A percentile compares a stretch with the other conserved stretches of the same genome.
These are phyloP conservation scores for Atherinosoma microstoma DNA, from an alignment of 2,797 vertebrate genomes.

Conservation along the genomic window DNA sequence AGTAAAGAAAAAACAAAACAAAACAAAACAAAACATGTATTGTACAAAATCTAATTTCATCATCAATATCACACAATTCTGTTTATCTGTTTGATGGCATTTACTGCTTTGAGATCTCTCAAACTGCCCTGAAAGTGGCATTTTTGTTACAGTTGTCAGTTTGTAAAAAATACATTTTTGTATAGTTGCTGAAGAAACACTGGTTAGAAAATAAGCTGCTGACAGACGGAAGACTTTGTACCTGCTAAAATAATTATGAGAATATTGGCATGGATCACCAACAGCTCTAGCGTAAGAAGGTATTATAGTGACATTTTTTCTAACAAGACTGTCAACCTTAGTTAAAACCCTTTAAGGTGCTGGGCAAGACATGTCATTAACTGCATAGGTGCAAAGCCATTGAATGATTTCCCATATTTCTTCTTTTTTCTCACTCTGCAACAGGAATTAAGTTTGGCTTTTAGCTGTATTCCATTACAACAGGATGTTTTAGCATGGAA, in stretches of 20 bases:
- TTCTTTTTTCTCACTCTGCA: background rate
- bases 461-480: background rate
- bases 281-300: slow-evolving; percentile 4
- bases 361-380: slow-evolving; percentile 8
- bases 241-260: slow-evolving; percentile 40
- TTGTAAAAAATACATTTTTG: slow-evolving; percentile 16
- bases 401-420: background rate
- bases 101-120: slow-evolving; percentile 1
- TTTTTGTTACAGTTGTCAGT: slow-evolving; percentile 23
- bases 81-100: slow-evolving; percentile 9
- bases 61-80: background rate
- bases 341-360: slow-evolving; percentile 12
- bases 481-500: background rate
- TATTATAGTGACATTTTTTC: slow-evolving; percentile 32
- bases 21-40: background rate
- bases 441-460: background rate
- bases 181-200: slow-evolving; percentile 7
- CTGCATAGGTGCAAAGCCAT: background rate
- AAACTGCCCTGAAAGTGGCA: background rate
- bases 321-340: slow-evolving; percentile 18
- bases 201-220: slow-evolving; percentile 27
- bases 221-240: slow-evolving; percentile 24
- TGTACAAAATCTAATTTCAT: background rate
- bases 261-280: slow-evolving; percentile 23
- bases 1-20: background rate